phyloP scores from a whole-genome alignment of 1,140 invertebrate genomes.

The Macrocentrus cingulum region DNA sequence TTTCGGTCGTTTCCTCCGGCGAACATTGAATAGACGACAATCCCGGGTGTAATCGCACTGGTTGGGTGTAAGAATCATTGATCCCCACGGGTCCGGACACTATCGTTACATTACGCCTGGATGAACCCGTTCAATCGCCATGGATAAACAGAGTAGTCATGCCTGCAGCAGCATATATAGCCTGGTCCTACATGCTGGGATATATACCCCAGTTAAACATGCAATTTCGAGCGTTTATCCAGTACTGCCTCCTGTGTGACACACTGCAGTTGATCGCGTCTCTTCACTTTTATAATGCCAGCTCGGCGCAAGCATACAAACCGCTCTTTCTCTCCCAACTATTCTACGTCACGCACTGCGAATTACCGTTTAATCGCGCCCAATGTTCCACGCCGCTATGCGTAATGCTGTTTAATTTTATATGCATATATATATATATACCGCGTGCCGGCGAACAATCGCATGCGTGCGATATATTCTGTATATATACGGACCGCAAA shows the following conservation, averaged over 20 bases:
- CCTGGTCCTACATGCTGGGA: neutral
- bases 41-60: slow-evolving; percentile 15
- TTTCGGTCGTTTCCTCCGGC: neutral
- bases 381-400: slow-evolving; percentile 19
- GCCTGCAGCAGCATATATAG: neutral
- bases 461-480: slow-evolving; percentile 17
- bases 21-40: slow-evolving; percentile 22
- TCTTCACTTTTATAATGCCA: slow-evolving; percentile 15
- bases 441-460: slow-evolving; percentile 8
- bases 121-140: slow-evolving; percentile 49
- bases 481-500: too few relatives aligned
- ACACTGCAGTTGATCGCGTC: slow-evolving; percentile 2
- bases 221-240: slow-evolving; percentile 6
- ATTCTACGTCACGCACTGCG: slow-evolving; percentile 19
- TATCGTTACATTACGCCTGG: slow-evolving; percentile 54
- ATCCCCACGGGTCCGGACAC: slow-evolving; percentile 30
- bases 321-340: slow-evolving; percentile 15
- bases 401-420: slow-evolving; percentile 13
- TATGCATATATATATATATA: slow-evolving; percentile 1
- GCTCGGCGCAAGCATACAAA: slow-evolving; percentile 17
- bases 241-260: neutral
- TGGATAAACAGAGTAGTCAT: slow-evolving; percentile 35
- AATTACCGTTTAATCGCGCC: slow-evolving; percentile 21
- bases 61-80: slow-evolving; percentile 25
- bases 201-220: neutral